A percentile compares a stretch with the other conserved stretches of the same genome.
Conservation (phyloP, 2,797 vertebrate species). For the Cossypha heuglini region DNA sequence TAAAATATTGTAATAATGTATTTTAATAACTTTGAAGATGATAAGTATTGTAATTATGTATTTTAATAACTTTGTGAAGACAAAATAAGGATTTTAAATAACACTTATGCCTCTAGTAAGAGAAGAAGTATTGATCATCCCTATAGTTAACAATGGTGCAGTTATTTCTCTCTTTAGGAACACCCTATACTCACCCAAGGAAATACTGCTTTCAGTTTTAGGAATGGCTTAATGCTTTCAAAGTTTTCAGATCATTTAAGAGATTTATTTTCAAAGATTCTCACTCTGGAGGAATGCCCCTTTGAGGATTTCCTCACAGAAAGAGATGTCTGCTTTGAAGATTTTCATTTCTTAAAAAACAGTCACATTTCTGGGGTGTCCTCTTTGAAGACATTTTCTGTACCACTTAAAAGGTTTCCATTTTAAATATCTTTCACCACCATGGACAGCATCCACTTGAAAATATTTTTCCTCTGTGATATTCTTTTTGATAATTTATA, state of each 20-base stretch:
- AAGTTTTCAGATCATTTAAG: slow-evolving; percentile 55
- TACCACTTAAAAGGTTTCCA: slow-evolving; percentile 62
- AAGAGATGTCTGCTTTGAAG: slow-evolving; percentile 69
- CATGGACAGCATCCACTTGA: neutral
- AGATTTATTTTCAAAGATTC: slow-evolving; percentile 72
- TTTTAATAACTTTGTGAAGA: neutral
- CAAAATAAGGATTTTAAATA: neutral
- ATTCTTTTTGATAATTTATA: slow-evolving; percentile 10
- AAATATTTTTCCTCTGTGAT: slow-evolving; percentile 25
- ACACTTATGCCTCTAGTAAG: neutral
- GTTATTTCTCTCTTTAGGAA: slow-evolving; percentile 30
- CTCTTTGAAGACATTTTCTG: slow-evolving; percentile 65
- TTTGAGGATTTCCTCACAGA: slow-evolving; percentile 69
- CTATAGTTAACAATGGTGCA: neutral
- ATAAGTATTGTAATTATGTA: neutral
- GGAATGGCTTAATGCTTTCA: slow-evolving; percentile 56
- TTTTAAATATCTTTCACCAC: slow-evolving; percentile 30
- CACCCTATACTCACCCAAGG: neutral
- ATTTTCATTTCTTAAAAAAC: slow-evolving; percentile 51
- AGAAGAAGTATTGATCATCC: neutral
- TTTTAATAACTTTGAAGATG: neutral
- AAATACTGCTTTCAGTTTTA: slow-evolving; percentile 21
- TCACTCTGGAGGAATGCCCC: slow-evolving; percentile 56
- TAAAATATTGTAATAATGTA: neutral
- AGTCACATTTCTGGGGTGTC: slow-evolving; percentile 67